Evolutionary conservation across 2,888 invertebrate genomes (phyloP), one percentile per base, ranked within the genome.

Genomic region (Strigamia transsilvanica): DNA sequence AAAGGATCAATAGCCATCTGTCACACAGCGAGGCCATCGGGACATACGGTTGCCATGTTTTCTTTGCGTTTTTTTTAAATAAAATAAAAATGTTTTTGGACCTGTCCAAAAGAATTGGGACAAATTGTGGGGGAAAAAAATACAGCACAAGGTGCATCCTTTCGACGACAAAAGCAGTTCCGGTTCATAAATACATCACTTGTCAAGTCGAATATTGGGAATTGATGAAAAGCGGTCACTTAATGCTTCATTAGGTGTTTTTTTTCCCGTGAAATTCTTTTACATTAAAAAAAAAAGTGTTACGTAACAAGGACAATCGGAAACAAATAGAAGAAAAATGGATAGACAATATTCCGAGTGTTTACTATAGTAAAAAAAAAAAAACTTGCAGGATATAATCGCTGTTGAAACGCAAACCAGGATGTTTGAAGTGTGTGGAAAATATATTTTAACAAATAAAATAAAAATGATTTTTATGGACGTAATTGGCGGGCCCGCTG

Each of bases 1-100:
- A 56, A 56, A 56, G 56, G 56, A 56, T 56, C 56, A 56, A 56
- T 56, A 56, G 56, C 18, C 56, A 56, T 56, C 56, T 56, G 56
- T 56, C 56, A 56, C 56, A 56, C 18, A 56, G 56, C 56, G n/a
- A 46, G 56, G 21, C 56, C 56, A 21, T n/a, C 9, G 56, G 56
- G 56, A 56, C 21, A 56, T 56, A 21, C 56, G 21, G 3, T 56
- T 56, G 18, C 21, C 56, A 18, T 18, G n/a, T 56, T 56, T 56
- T 56, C 10, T 18, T n/a, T 27, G 3, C 2, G 3, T 1, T 1
- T 27, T 2, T 27, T 27, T 27, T 27, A 27, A 27, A 27, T 27
- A 38, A 38, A 38, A 38, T 4, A 38, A 27, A 27, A 27, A 27
- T 27, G 27, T 27, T 27, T 27, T 27, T 27, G 27, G 27, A 27